A percentile compares a stretch with the other conserved stretches of the same genome.
Conservation (phyloP, 2,113 vertebrate genomes). For the Ahaetulla prasina region DNA sequence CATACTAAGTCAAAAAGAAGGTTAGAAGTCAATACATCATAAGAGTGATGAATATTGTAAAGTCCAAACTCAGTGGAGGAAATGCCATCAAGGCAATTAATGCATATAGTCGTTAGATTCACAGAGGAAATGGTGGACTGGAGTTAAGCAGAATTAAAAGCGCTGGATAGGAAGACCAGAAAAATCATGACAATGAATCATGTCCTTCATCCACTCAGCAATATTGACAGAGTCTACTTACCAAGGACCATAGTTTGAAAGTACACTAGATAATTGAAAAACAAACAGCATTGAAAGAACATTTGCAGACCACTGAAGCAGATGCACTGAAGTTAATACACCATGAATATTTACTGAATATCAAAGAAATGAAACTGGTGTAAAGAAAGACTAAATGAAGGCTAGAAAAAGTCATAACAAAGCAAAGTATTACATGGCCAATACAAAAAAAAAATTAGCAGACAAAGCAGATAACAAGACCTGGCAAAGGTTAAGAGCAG, state of each 20-base stretch:
- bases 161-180: neutral
- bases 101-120: neutral
- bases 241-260: neutral
- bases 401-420: neutral
- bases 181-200: neutral
- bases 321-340: neutral
- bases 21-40: too few species aligned
- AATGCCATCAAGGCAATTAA: too few species aligned
- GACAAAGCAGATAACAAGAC: neutral
- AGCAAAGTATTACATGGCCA: neutral
- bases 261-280: neutral
- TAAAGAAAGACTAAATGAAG: neutral
- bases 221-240: neutral
- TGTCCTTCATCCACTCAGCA: neutral
- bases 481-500: neutral
- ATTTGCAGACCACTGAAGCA: neutral
- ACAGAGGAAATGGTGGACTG: neutral
- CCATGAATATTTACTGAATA: neutral
- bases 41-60: too few species aligned
- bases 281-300: neutral
- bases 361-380: neutral
- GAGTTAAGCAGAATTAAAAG: neutral
- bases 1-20: too few species aligned
- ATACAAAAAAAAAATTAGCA: neutral
- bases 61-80: too few species aligned